phyloP scores from a whole-genome alignment of 1,140 invertebrate species.

The Cotesia vestalis region DNA sequence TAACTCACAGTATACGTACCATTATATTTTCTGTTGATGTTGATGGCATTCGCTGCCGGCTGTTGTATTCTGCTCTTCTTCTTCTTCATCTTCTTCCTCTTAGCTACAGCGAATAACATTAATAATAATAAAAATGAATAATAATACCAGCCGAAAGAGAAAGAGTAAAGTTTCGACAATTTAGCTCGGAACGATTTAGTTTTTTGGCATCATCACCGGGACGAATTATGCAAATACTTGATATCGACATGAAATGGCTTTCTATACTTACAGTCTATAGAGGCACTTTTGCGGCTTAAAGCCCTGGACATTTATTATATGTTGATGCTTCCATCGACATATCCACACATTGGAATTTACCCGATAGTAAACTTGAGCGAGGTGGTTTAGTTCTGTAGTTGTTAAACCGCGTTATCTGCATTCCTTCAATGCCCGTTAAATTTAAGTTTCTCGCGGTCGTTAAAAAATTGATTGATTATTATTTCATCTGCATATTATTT shows the following conservation, averaged over 20 bases:
- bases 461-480: conserved; percentile 7
- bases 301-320: background rate
- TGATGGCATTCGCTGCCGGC: no score
- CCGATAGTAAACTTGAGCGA: background rate
- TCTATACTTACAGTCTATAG: background rate
- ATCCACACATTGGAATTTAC: conserved; percentile 12
- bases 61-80: no score
- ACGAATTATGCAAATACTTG: conserved; percentile 21
- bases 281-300: background rate
- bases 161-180: conserved; percentile 1
- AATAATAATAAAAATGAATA: background rate
- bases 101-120: background rate
- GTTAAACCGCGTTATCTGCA: conserved; percentile 13
- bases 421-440: conserved; percentile 10
- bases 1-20: no score
- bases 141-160: background rate
- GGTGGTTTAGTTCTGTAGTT: background rate
- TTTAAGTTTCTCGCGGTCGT: background rate
- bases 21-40: no score
- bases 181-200: background rate
- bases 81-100: no score
- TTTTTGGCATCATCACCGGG: background rate
- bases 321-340: background rate
- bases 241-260: conserved; percentile 21
- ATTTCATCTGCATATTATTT: background rate